Percentiles rank a stretch among this genome's conserved stretches.
These are phyloP conservation scores for Eretmochelys imbricata DNA, from an alignment of 2,113 vertebrate genomes.

Conservation along the genomic window DNA sequence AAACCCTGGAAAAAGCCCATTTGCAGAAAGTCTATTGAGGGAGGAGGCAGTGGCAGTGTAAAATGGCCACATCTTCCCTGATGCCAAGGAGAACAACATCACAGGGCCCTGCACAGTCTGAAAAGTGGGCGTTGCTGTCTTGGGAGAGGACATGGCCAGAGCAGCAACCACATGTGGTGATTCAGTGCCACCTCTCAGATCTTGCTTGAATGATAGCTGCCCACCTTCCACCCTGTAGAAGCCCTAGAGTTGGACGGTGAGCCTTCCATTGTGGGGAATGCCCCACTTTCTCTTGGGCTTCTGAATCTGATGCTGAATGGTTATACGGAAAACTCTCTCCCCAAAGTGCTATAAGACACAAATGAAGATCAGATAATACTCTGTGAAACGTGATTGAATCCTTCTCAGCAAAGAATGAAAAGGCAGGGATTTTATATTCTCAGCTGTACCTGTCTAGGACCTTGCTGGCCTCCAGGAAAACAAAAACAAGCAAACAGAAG, in stretches of 20 bases:
- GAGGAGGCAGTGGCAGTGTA: not conserved
- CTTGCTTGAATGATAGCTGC: not conserved
- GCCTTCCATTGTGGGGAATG: constrained; percentile 9
- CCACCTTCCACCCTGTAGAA: not conserved
- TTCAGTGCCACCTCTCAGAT: not conserved
- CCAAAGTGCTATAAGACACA: constrained; percentile 46
- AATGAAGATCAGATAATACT: constrained; percentile 20
- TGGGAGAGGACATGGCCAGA: not conserved
- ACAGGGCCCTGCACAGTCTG: not conserved
- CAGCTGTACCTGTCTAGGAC: not conserved
- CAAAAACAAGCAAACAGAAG: not conserved
- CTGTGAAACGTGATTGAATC: constrained; percentile 35
- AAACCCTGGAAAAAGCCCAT: not conserved
- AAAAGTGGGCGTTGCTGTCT: not conserved
- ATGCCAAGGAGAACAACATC: not conserved
- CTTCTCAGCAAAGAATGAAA: constrained; percentile 38
- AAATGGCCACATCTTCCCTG: not conserved
- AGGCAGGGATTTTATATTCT: constrained; percentile 31
- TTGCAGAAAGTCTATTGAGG: not conserved
- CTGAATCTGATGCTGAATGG: not conserved
- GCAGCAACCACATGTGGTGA: rapidly evolving
- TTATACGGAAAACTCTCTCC: constrained; percentile 30
- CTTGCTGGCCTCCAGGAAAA: constrained; percentile 11
- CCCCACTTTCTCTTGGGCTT: not conserved
- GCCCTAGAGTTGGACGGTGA: not conserved